These are phyloP conservation scores for Brachyistius frenatus DNA, from an alignment of 2,113 vertebrate species.

Conservation along the genomic window DNA sequence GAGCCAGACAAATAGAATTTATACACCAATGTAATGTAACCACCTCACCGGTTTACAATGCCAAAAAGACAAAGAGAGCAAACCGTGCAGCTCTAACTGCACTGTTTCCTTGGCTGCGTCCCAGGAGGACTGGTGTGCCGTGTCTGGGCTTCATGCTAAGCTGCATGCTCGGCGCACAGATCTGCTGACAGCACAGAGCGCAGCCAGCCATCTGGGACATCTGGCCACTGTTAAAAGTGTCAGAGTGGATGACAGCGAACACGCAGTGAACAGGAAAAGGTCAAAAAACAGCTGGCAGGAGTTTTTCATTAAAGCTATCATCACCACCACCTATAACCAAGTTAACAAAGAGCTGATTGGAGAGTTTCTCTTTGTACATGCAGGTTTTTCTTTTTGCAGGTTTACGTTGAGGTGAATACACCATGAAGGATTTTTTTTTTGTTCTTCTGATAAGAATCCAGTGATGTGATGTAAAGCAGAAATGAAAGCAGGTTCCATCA, in stretches of 20 bases:
- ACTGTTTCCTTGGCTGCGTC: conserved; percentile 51
- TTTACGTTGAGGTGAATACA: not conserved
- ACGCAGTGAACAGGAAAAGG: conserved; percentile 41
- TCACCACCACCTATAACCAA: not conserved
- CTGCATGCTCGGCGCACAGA: conserved; percentile 47
- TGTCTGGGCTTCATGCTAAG: conserved; percentile 51
- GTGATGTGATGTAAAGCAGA: conserved; percentile 11
- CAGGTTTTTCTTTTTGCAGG: not conserved
- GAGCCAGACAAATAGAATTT: not conserved
- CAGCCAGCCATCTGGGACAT: conserved; percentile 60
- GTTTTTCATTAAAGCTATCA: conserved; percentile 20
- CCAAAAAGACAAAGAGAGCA: conserved; percentile 19
- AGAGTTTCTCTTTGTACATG: not conserved
- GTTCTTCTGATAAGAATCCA: not conserved
- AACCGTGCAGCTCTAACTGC: conserved; percentile 11
- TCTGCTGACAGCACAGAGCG: conserved; percentile 69
- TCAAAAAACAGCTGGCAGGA: conserved; percentile 22
- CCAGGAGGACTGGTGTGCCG: conserved; percentile 51
- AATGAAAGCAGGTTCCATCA: not conserved
- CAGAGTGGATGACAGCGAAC: conserved; percentile 25
- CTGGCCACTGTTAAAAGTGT: conserved; percentile 54
- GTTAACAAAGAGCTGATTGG: not conserved
- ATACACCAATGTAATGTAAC: not conserved
- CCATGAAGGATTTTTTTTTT: not conserved
- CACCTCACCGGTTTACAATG: not conserved